Conservation (phyloP, 2,888 invertebrate genomes). For the Drosophila ustulata region DNA sequence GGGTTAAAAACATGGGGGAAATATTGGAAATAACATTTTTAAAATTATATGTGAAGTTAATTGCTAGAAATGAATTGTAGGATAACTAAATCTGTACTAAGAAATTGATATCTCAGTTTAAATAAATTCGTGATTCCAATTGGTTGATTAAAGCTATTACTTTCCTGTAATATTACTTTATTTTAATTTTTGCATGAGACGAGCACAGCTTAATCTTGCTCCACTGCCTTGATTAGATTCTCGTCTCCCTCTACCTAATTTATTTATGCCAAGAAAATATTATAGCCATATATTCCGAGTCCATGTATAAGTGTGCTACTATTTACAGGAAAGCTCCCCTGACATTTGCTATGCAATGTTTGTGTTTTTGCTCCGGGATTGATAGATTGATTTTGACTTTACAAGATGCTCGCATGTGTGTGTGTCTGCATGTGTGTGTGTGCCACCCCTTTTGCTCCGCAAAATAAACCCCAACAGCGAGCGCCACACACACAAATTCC, state of each 20-base stretch:
- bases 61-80: no score
- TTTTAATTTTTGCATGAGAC: not conserved
- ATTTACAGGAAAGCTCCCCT: conserved; percentile 24
- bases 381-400: conserved; percentile 73
- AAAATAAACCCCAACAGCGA: not conserved
- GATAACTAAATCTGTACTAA: no score
- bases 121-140: no score
- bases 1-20: not conserved
- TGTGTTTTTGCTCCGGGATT: conserved; percentile 54
- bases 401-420: conserved; percentile 49
- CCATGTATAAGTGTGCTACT: conserved; percentile 2
- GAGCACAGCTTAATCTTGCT: not conserved
- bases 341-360: conserved; percentile 44
- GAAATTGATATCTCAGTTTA: no score
- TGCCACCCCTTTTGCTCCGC: conserved; percentile 45
- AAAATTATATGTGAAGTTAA: no score
- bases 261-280: conserved; percentile 10
- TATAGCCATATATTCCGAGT: conserved; percentile 8
- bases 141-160: no score
- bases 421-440: conserved; percentile 11
- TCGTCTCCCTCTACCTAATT: not conserved
- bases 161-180: not conserved
- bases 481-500: conserved; percentile 3
- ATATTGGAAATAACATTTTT: not conserved
- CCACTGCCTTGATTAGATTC: not conserved